Conservation (phyloP, 2,113 vertebrate genomes). For the Larimichthys polyactis region DNA sequence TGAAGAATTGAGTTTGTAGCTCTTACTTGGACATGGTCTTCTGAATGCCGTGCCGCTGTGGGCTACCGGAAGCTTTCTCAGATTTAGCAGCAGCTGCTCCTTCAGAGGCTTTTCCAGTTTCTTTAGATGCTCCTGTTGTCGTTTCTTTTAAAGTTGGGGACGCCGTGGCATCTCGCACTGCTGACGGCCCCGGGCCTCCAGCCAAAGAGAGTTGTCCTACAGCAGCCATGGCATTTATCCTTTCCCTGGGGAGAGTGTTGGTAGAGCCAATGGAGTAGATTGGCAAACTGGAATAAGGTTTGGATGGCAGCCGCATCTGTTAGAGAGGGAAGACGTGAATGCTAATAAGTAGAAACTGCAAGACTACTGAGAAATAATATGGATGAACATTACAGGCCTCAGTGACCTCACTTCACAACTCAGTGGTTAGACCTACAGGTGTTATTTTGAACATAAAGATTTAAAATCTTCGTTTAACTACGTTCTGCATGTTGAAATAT, state of each 20-base stretch:
- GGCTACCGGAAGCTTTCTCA: constrained; percentile 87
- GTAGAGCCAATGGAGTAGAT: constrained; percentile 97
- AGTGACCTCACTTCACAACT: not conserved
- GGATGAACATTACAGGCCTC: too few species aligned
- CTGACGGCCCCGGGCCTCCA: constrained; percentile 44
- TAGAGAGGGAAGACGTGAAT: constrained; percentile 31
- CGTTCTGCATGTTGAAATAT: not conserved
- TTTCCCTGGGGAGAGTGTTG: constrained; percentile 88
- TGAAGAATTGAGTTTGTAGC: not conserved
- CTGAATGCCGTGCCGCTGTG: constrained; percentile 85
- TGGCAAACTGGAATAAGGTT: constrained; percentile 94
- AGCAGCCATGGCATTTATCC: constrained; percentile 73
- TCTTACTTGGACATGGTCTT: constrained; percentile 86
- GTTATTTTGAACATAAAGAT: too few species aligned
- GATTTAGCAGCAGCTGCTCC: constrained; percentile 71
- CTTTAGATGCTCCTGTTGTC: constrained; percentile 47
- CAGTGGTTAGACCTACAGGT: not conserved
- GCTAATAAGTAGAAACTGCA: not conserved
- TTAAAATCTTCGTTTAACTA: not conserved
- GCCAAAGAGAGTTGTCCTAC: constrained; percentile 69
- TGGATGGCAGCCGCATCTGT: constrained; percentile 97
- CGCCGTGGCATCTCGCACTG: not conserved
- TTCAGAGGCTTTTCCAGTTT: constrained; percentile 50
- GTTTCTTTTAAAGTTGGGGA: constrained; percentile 21
- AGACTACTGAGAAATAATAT: not conserved